Evolutionary conservation across 2,888 invertebrate genomes (phyloP).

Genomic region (Diloba caeruleocephala): DNA sequence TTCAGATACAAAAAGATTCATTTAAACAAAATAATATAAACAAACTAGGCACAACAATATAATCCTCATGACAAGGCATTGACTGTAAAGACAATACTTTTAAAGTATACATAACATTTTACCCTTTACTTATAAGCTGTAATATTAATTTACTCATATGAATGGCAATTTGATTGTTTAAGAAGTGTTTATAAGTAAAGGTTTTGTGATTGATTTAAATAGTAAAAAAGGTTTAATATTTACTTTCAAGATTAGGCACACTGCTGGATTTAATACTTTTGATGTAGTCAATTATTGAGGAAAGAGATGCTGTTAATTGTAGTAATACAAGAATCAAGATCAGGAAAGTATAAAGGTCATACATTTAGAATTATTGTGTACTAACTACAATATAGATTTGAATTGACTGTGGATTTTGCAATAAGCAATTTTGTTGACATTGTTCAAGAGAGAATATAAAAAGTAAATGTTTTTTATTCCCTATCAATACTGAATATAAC

Average conservation of each 20-base stretch:
- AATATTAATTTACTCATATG: constrained; percentile 26
- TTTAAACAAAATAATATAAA: too few species aligned
- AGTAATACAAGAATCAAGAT: constrained; percentile 31
- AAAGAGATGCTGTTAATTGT: constrained; percentile 1
- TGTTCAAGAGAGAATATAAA: too few species aligned
- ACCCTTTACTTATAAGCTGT: constrained; percentile 27
- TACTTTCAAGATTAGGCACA: constrained; percentile 46
- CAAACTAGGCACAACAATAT: too few species aligned
- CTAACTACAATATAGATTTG: constrained; percentile 28
- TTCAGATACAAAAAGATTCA: too few species aligned
- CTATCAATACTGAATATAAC: background rate
- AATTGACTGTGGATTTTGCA: background rate
- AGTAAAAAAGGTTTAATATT: constrained; percentile 57
- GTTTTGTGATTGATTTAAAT: constrained; percentile 48
- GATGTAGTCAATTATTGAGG: background rate
- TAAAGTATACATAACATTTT: constrained; percentile 17
- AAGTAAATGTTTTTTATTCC: too few species aligned
- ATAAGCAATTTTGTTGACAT: constrained; percentile 5
- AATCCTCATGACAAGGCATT: too few species aligned
- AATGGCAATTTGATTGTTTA: constrained; percentile 50
- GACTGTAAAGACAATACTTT: constrained; percentile 13
- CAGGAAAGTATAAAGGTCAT: too few species aligned
- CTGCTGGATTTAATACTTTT: constrained; percentile 47
- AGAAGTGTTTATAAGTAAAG: constrained; percentile 42
- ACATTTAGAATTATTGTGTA: constrained; percentile 6